A percentile compares a stretch with the other conserved stretches of the same genome.
phyloP scores from a whole-genome alignment of 2,888 invertebrate species.

The Pelosia muscerda region DNA sequence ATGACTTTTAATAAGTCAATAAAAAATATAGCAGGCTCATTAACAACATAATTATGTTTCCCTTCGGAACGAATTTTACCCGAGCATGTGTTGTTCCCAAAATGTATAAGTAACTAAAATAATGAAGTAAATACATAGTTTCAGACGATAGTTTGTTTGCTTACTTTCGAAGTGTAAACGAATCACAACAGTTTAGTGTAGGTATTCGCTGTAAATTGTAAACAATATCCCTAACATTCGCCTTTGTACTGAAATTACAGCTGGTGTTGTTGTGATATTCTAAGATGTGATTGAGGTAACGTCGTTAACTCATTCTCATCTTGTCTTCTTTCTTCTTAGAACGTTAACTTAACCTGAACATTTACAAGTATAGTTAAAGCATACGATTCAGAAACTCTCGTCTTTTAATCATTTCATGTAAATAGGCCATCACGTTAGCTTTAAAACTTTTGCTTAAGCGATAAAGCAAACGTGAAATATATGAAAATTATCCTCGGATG shows the following conservation, averaged over 20 bases:
- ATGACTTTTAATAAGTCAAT: not conserved
- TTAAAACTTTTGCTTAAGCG: too few species aligned
- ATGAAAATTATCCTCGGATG: too few species aligned
- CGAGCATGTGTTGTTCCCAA: not conserved
- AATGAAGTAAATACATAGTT: not conserved
- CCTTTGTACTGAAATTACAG: constrained; percentile 19
- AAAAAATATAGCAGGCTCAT: not conserved
- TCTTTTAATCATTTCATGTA: too few species aligned
- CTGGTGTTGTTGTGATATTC: constrained; percentile 21
- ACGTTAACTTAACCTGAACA: not conserved
- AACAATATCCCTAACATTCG: constrained; percentile 15
- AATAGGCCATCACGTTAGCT: too few species aligned
- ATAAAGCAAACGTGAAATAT: too few species aligned
- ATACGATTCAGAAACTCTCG: not conserved
- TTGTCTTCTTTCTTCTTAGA: too few species aligned
- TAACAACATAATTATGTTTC: not conserved
- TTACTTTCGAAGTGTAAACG: constrained; percentile 22
- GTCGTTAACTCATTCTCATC: too few species aligned
- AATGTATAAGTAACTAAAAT: not conserved
- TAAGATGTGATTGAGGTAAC: too few species aligned
- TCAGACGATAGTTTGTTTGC: constrained; percentile 7
- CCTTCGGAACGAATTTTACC: not conserved
- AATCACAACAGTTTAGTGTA: constrained; percentile 20
- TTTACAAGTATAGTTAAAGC: not conserved
- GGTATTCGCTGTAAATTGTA: constrained; percentile 17